Evolutionary conservation across 1,140 invertebrate genomes (phyloP).

Genomic region (Ephestia elutella): DNA sequence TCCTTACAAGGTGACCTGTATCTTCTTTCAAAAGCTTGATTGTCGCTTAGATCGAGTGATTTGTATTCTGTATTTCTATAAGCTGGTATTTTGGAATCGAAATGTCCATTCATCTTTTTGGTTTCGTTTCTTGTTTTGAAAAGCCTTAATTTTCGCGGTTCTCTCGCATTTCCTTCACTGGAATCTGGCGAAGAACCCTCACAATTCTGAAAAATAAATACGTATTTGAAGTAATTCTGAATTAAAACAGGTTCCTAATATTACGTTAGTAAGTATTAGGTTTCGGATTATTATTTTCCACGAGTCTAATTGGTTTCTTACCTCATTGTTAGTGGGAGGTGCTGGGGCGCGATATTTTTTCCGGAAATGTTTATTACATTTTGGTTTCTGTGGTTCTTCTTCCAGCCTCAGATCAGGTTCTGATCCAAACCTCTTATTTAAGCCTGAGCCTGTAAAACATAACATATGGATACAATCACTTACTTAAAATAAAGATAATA

Average conservation of each 20-base stretch:
- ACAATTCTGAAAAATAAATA: conserved; percentile 38
- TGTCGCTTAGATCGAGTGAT: conserved; percentile 53
- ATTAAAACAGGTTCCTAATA: too few relatives aligned
- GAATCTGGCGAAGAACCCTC: conserved; percentile 75
- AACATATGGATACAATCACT: not conserved
- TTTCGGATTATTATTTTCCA: too few relatives aligned
- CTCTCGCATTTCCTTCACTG: conserved; percentile 68
- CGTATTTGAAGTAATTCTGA: too few relatives aligned
- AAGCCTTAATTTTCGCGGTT: conserved; percentile 77
- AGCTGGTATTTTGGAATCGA: conserved; percentile 39
- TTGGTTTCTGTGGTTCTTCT: conserved; percentile 55
- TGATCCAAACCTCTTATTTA: conserved; percentile 79
- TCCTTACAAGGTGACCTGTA: conserved; percentile 65
- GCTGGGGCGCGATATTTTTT: conserved; percentile 81
- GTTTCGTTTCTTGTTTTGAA: conserved; percentile 85
- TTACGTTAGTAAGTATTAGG: too few relatives aligned
- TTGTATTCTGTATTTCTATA: conserved; percentile 56
- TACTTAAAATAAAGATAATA: too few relatives aligned
- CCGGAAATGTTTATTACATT: conserved; percentile 68
- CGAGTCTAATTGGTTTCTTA: conserved; percentile 22
- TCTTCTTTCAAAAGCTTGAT: conserved; percentile 55
- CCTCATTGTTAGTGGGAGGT: conserved; percentile 58
- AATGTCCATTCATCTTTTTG: conserved; percentile 68
- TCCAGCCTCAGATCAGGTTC: conserved; percentile 80
- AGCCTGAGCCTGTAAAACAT: conserved; percentile 38